These are phyloP conservation scores for Chrysocyon brachyurus DNA, from an alignment of 2,797 vertebrate species.

Conservation along the genomic window DNA sequence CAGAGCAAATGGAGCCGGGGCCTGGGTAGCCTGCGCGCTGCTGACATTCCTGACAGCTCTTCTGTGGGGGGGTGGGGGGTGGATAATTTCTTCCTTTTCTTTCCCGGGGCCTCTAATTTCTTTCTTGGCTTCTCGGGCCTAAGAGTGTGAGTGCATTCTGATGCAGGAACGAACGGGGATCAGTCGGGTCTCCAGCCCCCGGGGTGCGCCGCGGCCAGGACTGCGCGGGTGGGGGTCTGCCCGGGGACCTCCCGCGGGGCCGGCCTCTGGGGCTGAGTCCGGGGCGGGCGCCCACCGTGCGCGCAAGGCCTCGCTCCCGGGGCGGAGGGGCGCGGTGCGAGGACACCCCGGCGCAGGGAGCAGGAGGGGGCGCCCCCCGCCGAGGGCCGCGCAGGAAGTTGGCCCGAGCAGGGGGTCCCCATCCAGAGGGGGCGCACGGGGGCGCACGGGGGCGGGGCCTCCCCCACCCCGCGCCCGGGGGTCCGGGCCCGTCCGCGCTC, in stretches of 20 bases:
- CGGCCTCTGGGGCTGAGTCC: too few relatives aligned
- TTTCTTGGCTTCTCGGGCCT: conserved; percentile 17
- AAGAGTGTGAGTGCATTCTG: neutral
- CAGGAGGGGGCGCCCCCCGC: neutral
- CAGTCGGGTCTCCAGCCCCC: neutral
- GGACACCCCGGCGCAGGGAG: too few relatives aligned
- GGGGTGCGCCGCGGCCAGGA: neutral
- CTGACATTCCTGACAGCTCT: neutral
- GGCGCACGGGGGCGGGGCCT: neutral
- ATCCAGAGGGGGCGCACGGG: neutral
- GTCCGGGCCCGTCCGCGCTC: neutral
- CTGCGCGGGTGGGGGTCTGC: too few relatives aligned
- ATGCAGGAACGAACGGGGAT: neutral
- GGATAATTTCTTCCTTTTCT: neutral
- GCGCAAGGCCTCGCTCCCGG: neutral
- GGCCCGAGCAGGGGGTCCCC: neutral
- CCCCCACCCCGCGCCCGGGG: neutral
- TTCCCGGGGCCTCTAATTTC: neutral
- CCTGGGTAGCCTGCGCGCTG: neutral
- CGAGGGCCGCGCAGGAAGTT: neutral
- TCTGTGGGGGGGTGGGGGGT: neutral
- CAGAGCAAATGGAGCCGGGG: neutral
- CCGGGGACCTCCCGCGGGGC: too few relatives aligned
- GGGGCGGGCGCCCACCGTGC: neutral
- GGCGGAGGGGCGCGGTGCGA: rapidly evolving